Evolutionary conservation across 2,113 vertebrate species (phyloP), one percentile per base, ranked within the genome.

Genomic region (Uria lomvia): DNA sequence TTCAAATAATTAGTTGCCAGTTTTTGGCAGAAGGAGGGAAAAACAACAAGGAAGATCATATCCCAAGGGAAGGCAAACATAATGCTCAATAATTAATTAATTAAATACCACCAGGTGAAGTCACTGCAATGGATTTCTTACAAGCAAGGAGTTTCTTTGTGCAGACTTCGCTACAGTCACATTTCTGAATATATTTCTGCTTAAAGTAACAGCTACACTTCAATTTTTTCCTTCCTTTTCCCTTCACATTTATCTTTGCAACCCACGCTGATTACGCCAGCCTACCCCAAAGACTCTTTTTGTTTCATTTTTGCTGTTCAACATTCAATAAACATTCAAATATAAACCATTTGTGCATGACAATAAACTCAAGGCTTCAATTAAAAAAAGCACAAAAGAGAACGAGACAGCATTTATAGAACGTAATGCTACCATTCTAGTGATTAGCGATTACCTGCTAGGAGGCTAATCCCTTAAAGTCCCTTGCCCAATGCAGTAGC

Each of bases 81-180:
- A 45, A 67, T 81, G 36, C 36, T 55, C 83, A 71, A 38, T 81
- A 95, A 86, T 92, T 91, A 94, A 94, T 86, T 58, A 94, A 92
- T 71, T 78, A 94, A 93, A 83, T 30, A 23, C 3, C 3, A 8
- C 71, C 83, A 92, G 89, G 88, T 96, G 59, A 94, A 97, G 87
- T 76, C 66, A 94, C 42, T 80, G 79, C 26, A 58, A 81, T 47
- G 30, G 71, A 73, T 85, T 97, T 93, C 82, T 72, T 78, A 66
- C 32, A 82, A 86, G 65, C 8, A 13, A 13, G 2, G 56, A 58
- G 40, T 83, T 96, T 63, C 71, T 72, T 82, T 74, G 66, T 63
- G 73, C 85, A 92, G 87, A 58, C 45, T 78, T 77, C 47, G 70
- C 60, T 15, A 65, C 26, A 29, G 52, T n/a, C 67, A 81, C 75